Evolutionary conservation across 2,888 invertebrate species (phyloP).

Genomic region (Leucoma salicis): DNA sequence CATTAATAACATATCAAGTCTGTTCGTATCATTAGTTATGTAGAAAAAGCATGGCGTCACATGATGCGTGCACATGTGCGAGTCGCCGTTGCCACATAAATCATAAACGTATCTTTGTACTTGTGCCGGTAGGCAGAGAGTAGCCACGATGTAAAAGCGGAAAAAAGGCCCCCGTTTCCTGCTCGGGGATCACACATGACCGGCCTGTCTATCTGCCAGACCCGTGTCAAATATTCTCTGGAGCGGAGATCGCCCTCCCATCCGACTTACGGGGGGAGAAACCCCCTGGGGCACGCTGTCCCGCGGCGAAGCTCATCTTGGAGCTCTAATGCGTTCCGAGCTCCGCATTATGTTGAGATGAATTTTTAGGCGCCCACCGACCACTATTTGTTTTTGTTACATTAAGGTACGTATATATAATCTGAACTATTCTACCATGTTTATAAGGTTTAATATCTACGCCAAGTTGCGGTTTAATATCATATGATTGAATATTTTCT

Average conservation of each 20-base stretch:
- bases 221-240: conserved; percentile 83
- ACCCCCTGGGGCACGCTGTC: conserved; percentile 78
- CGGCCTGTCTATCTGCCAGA: conserved; percentile 83
- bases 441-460: conserved; percentile 36
- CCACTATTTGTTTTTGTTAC: conserved; percentile 42
- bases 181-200: conserved; percentile 81
- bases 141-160: conserved; percentile 72
- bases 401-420: conserved; percentile 15
- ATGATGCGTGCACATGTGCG: conserved; percentile 75
- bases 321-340: conserved; percentile 77
- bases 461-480: conserved; percentile 31
- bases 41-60: conserved; percentile 62
- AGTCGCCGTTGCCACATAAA: conserved; percentile 66
- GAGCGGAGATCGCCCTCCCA: conserved; percentile 77
- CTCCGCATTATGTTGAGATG: conserved; percentile 70
- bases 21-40: conserved; percentile 56
- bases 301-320: conserved; percentile 81
- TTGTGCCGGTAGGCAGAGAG: conserved; percentile 58
- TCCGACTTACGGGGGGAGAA: conserved; percentile 55
- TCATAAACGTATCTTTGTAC: conserved; percentile 75
- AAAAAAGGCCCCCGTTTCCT: conserved; percentile 79
- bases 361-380: conserved; percentile 66
- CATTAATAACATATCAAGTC: conserved; percentile 54
- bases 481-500: conserved; percentile 68
- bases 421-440: conserved; percentile 1